Base-by-base conservation (phyloP, 2,888 invertebrate species). In the Megaustenia siamemsis region DNA sequence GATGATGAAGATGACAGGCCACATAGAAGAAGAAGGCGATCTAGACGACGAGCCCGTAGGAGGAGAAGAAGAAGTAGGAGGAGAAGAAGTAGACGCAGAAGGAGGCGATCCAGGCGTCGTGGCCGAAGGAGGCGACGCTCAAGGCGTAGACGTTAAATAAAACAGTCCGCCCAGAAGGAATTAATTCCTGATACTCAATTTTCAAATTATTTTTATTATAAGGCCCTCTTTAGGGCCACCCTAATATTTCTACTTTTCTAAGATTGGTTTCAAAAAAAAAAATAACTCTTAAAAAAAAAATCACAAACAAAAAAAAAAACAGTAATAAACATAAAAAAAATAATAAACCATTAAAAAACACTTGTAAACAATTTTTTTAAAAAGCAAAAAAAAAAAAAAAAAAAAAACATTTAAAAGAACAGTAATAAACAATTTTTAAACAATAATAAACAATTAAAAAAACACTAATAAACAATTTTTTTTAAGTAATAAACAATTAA, bases 171-270 rank as follows among this genome's bases (percentile, higher is more conserved):
- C n/a, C 35, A 1, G 5, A n/a, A 24, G 4, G 5, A n/a, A 24
- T 43, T 18, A 24, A 68, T 2, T 0, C 18, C 4, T 40, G 3
- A n/a, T 38, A 21, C 38, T 12, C 10, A 45, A 21, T 45, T 45
- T 24, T 43, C 18, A 24, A 60, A 15, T 63, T n/a, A 28, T 49
- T 43, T 68, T 45, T 68, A 6, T 80, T 80, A 56, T 12, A 81
- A 12, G 53, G 81, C 28, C 71, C 81, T 81, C 56, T 81, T 81
- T 38, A 81, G 81, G 71, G 21, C 71, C 53, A 69, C 60, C 40
- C 38, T 21, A 78, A 40, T 78, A 24, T 78, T 63, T n/a, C 38
- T 1, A n/a, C 38, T 78, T 56, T 38, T 21, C 40, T n/a, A 63
- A 21, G 78, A 32, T 78, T 60, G 78, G 40, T 78, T 40, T 60